Evolutionary conservation across 2,797 vertebrate species (phyloP).

Genomic region (Eulemur albifrons): DNA sequence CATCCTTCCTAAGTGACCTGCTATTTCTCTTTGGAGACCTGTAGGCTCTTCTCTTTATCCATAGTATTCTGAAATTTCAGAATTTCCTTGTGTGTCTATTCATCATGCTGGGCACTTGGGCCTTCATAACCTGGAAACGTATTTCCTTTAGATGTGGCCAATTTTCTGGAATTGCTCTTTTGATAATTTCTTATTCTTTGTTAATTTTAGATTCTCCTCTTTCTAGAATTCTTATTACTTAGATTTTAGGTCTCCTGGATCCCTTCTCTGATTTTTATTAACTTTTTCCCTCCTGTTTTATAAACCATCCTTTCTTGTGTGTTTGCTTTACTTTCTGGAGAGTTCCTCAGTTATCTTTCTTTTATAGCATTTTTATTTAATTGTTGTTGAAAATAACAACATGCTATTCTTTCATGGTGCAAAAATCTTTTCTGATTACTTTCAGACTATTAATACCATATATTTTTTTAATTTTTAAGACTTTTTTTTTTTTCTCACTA

Average conservation of each 20-base stretch:
- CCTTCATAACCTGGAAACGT: background rate
- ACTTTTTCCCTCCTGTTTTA: background rate
- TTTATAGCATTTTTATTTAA: background rate
- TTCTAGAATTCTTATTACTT: conserved; percentile 15
- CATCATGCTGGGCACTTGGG: background rate
- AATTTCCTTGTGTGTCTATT: background rate
- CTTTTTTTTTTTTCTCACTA: background rate
- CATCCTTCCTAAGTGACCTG: background rate
- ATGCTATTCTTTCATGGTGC: conserved; percentile 36
- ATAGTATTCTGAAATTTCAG: background rate
- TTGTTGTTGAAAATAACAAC: background rate
- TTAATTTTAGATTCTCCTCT: background rate
- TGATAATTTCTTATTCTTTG: background rate
- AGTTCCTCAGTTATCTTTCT: background rate
- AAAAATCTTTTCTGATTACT: conserved; percentile 30
- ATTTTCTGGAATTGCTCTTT: background rate
- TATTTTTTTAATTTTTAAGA: background rate
- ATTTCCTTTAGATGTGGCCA: background rate
- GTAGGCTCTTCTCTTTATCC: background rate
- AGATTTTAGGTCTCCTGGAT: background rate
- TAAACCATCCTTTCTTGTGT: background rate
- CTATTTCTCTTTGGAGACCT: background rate
- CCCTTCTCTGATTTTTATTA: background rate
- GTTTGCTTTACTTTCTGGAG: conserved; percentile 18
- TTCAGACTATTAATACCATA: conserved; percentile 48